Percentiles rank a stretch among this genome's conserved stretches.
phyloP scores from a whole-genome alignment of 2,113 vertebrate species.

The Geothlypis trichas region DNA sequence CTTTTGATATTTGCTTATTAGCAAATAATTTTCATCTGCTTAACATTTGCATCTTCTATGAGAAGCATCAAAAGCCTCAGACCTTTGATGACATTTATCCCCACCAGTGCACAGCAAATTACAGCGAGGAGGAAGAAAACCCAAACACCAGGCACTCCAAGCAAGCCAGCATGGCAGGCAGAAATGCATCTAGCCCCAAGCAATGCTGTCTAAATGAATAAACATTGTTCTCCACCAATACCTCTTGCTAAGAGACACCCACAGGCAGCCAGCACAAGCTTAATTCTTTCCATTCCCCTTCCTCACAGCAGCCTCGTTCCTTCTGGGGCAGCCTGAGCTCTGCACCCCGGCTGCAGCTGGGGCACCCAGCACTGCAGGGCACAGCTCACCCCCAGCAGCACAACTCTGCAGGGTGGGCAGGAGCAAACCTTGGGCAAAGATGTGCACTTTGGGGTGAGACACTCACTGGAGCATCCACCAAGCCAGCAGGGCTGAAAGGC shows the following conservation, averaged over 20 bases:
- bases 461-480: neutral
- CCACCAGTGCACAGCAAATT: slow-evolving; percentile 17
- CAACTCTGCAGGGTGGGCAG: neutral
- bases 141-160: slow-evolving; percentile 33
- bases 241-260: slow-evolving; percentile 28
- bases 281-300: slow-evolving; percentile 37
- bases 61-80: slow-evolving; percentile 55
- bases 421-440: neutral
- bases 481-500: neutral
- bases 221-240: slow-evolving; percentile 37
- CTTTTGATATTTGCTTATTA: slow-evolving; percentile 59
- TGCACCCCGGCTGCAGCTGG: neutral
- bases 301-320: neutral
- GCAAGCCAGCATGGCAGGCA: slow-evolving; percentile 33
- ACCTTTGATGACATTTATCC: slow-evolving; percentile 59
- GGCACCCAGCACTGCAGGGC: neutral
- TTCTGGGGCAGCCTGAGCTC: neutral
- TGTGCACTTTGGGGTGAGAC: neutral
- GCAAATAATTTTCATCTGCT: slow-evolving; percentile 60
- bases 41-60: slow-evolving; percentile 25
- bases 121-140: neutral
- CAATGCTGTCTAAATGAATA: slow-evolving; percentile 32
- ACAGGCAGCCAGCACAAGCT: neutral
- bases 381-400: no score
- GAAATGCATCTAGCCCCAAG: slow-evolving; percentile 10